Evolutionary conservation across 2,888 invertebrate species (phyloP).

Genomic region (Polyommatus icarus): DNA sequence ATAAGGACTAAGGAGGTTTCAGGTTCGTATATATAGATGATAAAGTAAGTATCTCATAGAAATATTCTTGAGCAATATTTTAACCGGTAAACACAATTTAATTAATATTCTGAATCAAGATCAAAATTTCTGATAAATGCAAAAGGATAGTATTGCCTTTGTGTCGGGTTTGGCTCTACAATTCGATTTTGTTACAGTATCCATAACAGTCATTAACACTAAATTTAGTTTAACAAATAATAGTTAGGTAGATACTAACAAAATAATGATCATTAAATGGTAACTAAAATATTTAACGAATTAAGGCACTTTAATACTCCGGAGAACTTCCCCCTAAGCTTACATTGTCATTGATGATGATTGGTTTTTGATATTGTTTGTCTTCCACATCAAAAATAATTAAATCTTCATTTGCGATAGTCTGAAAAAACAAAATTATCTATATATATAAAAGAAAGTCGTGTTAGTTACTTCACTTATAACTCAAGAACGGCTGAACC

Average conservation of each 20-base stretch:
- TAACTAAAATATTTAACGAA: conserved; percentile 52
- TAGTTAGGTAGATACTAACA: conserved; percentile 25
- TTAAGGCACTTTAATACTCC: conserved; percentile 72
- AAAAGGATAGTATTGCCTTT: background rate
- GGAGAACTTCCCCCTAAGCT: conserved; percentile 69
- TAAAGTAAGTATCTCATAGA: background rate
- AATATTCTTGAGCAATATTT: background rate
- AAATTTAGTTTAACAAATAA: conserved; percentile 26
- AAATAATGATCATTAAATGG: conserved; percentile 44
- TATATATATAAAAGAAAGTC: too few species aligned
- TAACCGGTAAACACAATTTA: background rate
- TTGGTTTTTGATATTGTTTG: conserved; percentile 55
- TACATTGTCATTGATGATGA: conserved; percentile 56
- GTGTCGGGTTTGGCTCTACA: background rate
- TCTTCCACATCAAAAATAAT: conserved; percentile 72
- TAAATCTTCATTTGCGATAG: conserved; percentile 59
- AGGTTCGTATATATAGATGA: background rate
- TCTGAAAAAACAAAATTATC: conserved; percentile 56
- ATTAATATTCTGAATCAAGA: background rate
- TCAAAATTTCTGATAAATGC: background rate
- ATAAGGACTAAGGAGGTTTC: background rate
- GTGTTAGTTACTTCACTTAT: too few species aligned
- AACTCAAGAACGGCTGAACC: too few species aligned
- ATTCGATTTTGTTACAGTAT: background rate
- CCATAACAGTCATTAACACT: background rate